Evolutionary conservation across 2,888 invertebrate species (phyloP).

Genomic region (Synergus laeviventris): DNA sequence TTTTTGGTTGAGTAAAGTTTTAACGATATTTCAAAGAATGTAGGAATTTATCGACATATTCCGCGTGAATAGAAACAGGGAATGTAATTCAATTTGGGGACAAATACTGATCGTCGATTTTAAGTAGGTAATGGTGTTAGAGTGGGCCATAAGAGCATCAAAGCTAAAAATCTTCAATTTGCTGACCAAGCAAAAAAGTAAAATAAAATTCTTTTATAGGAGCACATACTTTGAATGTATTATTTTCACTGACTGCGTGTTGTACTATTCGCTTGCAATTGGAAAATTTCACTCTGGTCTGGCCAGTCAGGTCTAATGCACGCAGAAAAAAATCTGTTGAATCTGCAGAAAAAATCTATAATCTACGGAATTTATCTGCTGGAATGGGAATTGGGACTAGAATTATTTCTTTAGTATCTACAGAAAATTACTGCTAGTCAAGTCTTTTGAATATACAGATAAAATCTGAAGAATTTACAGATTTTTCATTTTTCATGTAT

Average conservation of each 20-base stretch:
- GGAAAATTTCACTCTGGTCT: neutral
- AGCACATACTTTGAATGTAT: neutral
- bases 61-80: neutral
- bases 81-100: conserved; percentile 12
- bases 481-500: no score
- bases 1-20: neutral
- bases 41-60: neutral
- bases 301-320: neutral
- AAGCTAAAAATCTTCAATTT: neutral
- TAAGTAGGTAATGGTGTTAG: neutral
- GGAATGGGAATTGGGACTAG: no score
- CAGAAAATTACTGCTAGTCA: no score
- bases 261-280: neutral
- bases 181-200: neutral
- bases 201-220: neutral
- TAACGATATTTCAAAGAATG: conserved; percentile 1
- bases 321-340: no score
- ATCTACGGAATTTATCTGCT: no score
- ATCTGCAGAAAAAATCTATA: no score
- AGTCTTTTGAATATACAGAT: no score
- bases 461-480: no score
- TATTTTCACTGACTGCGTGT: neutral
- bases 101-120: neutral
- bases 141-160: no score
- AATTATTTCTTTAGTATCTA: no score